Percentiles rank a stretch among this genome's conserved stretches.
Evolutionary conservation across 2,113 vertebrate species (phyloP).

Genomic region (Seriola aureovittata): DNA sequence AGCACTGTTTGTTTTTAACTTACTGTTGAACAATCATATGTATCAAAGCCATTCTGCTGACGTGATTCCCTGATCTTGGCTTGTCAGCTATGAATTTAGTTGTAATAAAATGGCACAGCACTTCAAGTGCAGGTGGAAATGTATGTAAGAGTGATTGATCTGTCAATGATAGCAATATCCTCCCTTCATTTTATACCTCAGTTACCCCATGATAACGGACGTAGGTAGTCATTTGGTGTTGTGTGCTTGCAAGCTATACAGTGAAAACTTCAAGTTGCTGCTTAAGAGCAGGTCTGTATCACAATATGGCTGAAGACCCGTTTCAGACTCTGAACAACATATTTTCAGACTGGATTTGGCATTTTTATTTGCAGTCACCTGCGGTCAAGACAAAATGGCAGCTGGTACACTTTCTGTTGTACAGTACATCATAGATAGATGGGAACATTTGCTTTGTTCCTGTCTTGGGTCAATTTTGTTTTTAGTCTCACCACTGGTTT

Average conservation of each 20-base stretch:
- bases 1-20: constrained; percentile 68
- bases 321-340: constrained; percentile 44
- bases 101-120: constrained; percentile 55
- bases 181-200: constrained; percentile 67
- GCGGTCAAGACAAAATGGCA: constrained; percentile 38
- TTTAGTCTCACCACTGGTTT: constrained; percentile 77
- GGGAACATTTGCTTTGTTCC: constrained; percentile 36
- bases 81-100: constrained; percentile 49
- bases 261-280: constrained; percentile 58
- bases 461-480: constrained; percentile 15
- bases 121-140: constrained; percentile 63
- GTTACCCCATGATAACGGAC: constrained; percentile 23
- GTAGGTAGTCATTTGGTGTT: constrained; percentile 39
- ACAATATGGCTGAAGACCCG: constrained; percentile 18
- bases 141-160: constrained; percentile 41
- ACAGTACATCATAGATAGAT: constrained; percentile 22
- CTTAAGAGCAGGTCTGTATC: constrained; percentile 55
- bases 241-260: constrained; percentile 40
- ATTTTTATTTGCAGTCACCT: constrained; percentile 30
- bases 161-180: constrained; percentile 74
- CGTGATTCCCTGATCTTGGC: constrained; percentile 46
- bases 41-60: constrained; percentile 78
- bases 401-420: constrained; percentile 41
- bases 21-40: constrained; percentile 66
- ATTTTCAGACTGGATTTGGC: constrained; percentile 42